A percentile compares a stretch with the other conserved stretches of the same genome.
Conservation (phyloP, 1,140 invertebrate genomes). For the Cataglyphis hispanica region DNA sequence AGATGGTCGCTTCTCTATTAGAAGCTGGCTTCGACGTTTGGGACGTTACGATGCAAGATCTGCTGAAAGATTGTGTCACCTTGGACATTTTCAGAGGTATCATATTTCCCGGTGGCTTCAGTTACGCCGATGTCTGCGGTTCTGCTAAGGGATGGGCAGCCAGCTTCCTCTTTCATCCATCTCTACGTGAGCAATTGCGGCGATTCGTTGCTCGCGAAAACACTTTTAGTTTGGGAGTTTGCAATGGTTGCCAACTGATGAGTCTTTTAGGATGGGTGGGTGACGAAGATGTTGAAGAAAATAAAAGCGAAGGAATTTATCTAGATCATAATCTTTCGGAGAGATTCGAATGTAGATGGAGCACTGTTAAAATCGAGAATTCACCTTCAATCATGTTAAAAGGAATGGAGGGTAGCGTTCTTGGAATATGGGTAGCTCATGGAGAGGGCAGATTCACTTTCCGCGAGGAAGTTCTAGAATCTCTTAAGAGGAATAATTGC, state of each 20-base stretch:
- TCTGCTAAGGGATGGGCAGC: conserved; percentile 99
- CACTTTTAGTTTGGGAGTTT: conserved; percentile 98
- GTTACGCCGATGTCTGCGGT: conserved; percentile 98
- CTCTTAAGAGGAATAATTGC: conserved; percentile 89
- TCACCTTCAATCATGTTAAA: conserved; percentile 94
- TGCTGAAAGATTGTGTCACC: conserved; percentile 90
- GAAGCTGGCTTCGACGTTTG: conserved; percentile 97
- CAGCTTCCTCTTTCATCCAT: conserved; percentile 92
- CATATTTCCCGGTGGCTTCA: conserved; percentile 98
- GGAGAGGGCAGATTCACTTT: conserved; percentile 95
- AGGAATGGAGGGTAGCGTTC: conserved; percentile 93
- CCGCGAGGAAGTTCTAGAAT: conserved; percentile 86
- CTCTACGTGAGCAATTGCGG: conserved; percentile 88
- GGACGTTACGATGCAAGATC: conserved; percentile 97
- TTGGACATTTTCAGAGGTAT: conserved; percentile 95
- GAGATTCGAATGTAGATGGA: conserved; percentile 97
- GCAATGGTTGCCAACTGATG: conserved; percentile 99
- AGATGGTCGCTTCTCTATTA: conserved; percentile 98
- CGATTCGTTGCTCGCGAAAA: conserved; percentile 92
- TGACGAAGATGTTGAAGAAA: conserved; percentile 73
- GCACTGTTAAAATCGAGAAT: conserved; percentile 92
- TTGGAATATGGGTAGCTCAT: conserved; percentile 99
- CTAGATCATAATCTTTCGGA: conserved; percentile 95
- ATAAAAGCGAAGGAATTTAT: conserved; percentile 89
- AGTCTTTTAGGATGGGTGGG: conserved; percentile 94